Conservation (phyloP, 1,140 invertebrate genomes). For the Camponotus vicinus region DNA sequence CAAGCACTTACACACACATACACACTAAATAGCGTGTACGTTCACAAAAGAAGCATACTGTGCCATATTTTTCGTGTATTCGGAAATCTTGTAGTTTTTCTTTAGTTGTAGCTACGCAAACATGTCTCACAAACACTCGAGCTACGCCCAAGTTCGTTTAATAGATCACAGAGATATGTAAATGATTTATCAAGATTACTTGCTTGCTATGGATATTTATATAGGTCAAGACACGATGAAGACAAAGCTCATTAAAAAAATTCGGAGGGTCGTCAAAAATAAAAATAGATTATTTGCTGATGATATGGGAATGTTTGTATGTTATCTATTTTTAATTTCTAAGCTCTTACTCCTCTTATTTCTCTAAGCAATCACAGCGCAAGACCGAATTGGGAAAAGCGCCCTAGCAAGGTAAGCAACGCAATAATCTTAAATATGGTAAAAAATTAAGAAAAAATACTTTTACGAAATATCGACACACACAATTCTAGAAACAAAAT, state of each 20-base stretch:
- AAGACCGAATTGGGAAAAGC: background rate
- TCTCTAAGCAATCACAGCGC: background rate
- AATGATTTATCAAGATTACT: conserved; percentile 24
- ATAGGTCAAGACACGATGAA: conserved; percentile 14
- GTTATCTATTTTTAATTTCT: conserved; percentile 8
- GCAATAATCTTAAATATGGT: background rate
- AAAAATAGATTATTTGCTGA: background rate
- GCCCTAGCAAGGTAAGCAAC: background rate
- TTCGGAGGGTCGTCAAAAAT: background rate
- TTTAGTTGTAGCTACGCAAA: conserved; percentile 65
- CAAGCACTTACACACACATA: conserved; percentile 38
- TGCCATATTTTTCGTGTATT: conserved; percentile 41
- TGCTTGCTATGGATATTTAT: conserved; percentile 40
- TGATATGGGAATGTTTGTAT: background rate
- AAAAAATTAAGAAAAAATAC: background rate
- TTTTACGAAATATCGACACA: background rate
- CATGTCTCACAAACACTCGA: conserved; percentile 50
- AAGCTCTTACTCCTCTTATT: background rate
- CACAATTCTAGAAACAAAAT: background rate
- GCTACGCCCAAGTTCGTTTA: conserved; percentile 44
- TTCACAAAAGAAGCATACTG: conserved; percentile 20
- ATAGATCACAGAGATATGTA: conserved; percentile 32
- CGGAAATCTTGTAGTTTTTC: conserved; percentile 61
- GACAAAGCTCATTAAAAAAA: background rate
- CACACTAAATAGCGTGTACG: conserved; percentile 55